Evolutionary conservation across 2,113 vertebrate genomes (phyloP), one percentile per base, ranked within the genome.

Genomic region (Porphyrio hochstetteri): DNA sequence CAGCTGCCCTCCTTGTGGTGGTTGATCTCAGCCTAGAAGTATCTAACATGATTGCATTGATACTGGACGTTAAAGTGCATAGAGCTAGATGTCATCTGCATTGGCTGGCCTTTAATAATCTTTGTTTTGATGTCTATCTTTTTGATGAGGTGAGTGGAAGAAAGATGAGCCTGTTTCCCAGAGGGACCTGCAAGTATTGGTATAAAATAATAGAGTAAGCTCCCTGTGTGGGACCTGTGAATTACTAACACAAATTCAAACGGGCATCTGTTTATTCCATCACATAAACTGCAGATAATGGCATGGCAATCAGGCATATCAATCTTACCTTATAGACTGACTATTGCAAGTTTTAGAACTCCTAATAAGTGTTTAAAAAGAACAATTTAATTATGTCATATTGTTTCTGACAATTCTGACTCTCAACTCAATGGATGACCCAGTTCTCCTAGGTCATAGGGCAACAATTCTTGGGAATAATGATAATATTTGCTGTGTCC

Each of bases 1-100:
- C 85, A 93, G 79, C 88, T 95, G 88, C 72, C 64, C 35, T 90
- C 89, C 86, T 92, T 86, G 71, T 86, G 63, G 59, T 3, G 24
- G 82, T 40, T 75, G 79, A 63, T 81, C 38, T 90, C 85, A 83
- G 14, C 64, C 68, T 56, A 25, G 68, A 75, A 82, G 71, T 31
- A 44, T 40, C 53, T 71, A 70, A 42, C 5, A 4, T 28, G 46
- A 60, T 64, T 88, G 52, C 79, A 33, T 60, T 38, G 50, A 44
- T 42, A 7, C 29, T 44, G 75, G 78, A 36, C 4, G 3, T 82
- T 69, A 27, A 78, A 80, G 69, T 75, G 95, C 86, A 40, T 71
- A 64, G 76, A 81, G 14, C 56, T 88, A 3, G 1, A 52, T 90
- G 82, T 75, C 72, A 60, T 27, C 90, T 57, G 64, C 56, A 20